Evolutionary conservation across 2,113 vertebrate species (phyloP).

Genomic region (Carassius gibelio): DNA sequence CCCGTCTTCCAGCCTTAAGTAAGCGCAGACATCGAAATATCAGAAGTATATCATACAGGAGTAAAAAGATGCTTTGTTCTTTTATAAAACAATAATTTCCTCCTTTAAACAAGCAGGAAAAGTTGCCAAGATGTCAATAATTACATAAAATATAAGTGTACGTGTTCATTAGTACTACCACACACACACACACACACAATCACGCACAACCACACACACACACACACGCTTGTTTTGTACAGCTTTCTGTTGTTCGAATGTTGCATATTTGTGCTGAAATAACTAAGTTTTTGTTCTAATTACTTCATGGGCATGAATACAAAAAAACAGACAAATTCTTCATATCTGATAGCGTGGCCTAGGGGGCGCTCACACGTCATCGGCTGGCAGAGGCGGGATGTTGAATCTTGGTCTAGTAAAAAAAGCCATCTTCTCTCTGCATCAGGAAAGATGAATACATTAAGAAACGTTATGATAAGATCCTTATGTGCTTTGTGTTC

Average conservation of each 20-base stretch:
- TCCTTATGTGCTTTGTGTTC: background rate
- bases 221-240: constrained; percentile 51
- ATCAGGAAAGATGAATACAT: background rate
- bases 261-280: constrained; percentile 75
- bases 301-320: constrained; percentile 89
- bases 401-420: constrained; percentile 98
- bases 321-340: constrained; percentile 85
- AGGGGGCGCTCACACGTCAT: constrained; percentile 88
- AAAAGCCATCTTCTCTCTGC: constrained; percentile 99
- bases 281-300: constrained; percentile 79
- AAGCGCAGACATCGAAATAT: constrained; percentile 79
- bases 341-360: constrained; percentile 79
- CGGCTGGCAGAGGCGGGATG: constrained; percentile 94
- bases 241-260: constrained; percentile 79
- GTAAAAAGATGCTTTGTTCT: constrained; percentile 82
- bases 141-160: constrained; percentile 84
- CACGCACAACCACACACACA: constrained; percentile 22
- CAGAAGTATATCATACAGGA: constrained; percentile 82
- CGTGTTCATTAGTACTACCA: constrained; percentile 66
- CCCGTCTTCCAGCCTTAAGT: constrained; percentile 93
- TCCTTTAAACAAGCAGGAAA: constrained; percentile 84
- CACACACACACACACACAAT: constrained; percentile 38
- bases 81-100: constrained; percentile 85
- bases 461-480: background rate
- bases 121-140: constrained; percentile 81